Evolutionary conservation across 2,113 vertebrate genomes (phyloP), one percentile per base, ranked within the genome.

Genomic region (Oophaga pumilio): DNA sequence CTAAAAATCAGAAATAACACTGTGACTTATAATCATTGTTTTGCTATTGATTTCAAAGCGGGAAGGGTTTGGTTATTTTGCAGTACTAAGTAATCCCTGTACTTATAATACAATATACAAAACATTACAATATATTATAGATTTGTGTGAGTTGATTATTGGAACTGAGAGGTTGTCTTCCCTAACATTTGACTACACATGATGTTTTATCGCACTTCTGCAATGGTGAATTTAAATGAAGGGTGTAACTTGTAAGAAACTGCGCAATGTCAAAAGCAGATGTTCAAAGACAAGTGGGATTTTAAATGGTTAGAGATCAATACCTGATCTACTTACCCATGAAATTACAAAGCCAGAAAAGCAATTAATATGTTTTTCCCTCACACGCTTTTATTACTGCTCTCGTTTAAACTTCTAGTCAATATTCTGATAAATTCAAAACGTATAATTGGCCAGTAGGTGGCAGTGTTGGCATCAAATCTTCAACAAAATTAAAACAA

Each of bases 281-380:
- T 82, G 62, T 80, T 69, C 52, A 57, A 18, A 86, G 85, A 56
- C 74, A 78, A 69, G 76, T 49, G 77, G 50, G 77, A 87, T 87
- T 87, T 87, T 80, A 87, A 73, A 26, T 50, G 66, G 18, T 82
- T 60, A 71, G 66, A 87, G 73, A 81, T 73, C 53, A 82, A 82
- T 87, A 77, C 33, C 78, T 73, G 77, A 53, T 82, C 53, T 69
- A 79, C 76, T 81, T 87, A 81, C 77, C 85, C 85, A 73, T 86
- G 85, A 71, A 81, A 87, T 87, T 87, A 80, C 52, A 60, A 60
- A 74, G 85, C 77, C 85, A 82, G 22, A 82, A 87, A 87, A 18
- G 53, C 64, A 73, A 82, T 87, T 73, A 81, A 87, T 74, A 73
- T 49, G 18, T 57, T 82, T 87, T 81, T 82, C 53, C 33, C 77